Evolutionary conservation across 2,888 invertebrate species (phyloP).

Genomic region (Vanessa cardui): DNA sequence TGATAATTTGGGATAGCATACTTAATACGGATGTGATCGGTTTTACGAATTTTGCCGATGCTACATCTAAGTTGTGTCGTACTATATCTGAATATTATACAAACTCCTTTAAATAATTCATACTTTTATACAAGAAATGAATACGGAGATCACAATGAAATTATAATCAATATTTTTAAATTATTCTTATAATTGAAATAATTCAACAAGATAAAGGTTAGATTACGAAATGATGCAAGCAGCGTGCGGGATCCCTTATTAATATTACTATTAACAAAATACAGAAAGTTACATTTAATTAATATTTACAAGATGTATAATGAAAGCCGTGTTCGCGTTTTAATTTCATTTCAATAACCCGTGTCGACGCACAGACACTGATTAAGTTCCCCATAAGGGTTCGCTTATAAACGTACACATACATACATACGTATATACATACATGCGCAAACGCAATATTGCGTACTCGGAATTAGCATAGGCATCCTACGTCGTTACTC

Average conservation of each 20-base stretch:
- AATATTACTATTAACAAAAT: conserved; percentile 1
- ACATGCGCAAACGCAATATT: conserved; percentile 47
- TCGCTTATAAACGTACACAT: conserved; percentile 50
- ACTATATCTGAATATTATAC: no score
- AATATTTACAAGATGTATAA: conserved; percentile 52
- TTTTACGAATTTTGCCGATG: no score
- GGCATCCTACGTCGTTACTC: conserved; percentile 63
- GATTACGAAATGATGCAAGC: no score
- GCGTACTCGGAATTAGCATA: conserved; percentile 68
- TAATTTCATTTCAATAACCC: conserved; percentile 79
- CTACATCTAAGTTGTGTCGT: no score
- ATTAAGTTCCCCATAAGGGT: conserved; percentile 69
- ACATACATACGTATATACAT: conserved; percentile 29
- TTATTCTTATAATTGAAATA: no score
- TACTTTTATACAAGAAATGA: no score
- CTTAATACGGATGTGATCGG: no score
- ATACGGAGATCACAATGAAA: no score
- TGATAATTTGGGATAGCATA: no score
- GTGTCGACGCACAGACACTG: conserved; percentile 72
- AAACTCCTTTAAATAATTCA: no score
- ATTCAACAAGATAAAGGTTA: no score
- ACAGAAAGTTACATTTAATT: conserved; percentile 41
- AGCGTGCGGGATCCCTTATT: background rate
- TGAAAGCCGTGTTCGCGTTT: conserved; percentile 59
- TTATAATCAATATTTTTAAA: no score